Evolutionary conservation across 1,140 invertebrate genomes (phyloP).

Genomic region (Ceratoteleas bidentatus): DNA sequence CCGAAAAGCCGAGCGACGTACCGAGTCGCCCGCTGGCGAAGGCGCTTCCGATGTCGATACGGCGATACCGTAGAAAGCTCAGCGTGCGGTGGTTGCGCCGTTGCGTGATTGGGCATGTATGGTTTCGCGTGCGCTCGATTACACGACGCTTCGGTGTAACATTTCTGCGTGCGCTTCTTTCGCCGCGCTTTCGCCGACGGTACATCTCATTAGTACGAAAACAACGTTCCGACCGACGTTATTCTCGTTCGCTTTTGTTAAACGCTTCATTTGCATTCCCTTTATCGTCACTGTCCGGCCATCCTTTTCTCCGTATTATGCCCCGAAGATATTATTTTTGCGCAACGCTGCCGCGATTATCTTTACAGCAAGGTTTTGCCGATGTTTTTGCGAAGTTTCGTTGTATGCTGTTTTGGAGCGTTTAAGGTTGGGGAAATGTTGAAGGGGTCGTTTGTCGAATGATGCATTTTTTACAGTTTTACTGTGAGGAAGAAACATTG

Average conservation of each 20-base stretch:
- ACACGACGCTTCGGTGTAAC: constrained; percentile 50
- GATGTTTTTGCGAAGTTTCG: too few relatives aligned
- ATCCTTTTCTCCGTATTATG: neutral
- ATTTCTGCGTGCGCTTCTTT: constrained; percentile 11
- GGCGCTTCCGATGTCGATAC: constrained; percentile 14
- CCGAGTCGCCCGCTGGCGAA: neutral
- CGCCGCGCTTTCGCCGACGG: neutral
- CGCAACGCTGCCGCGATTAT: too few relatives aligned
- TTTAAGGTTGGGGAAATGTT: too few relatives aligned
- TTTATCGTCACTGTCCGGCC: neutral
- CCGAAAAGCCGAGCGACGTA: constrained; percentile 13
- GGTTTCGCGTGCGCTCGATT: constrained; percentile 61
- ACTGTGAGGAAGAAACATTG: too few relatives aligned
- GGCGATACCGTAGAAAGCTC: constrained; percentile 49
- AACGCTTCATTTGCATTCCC: constrained; percentile 20
- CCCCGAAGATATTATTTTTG: neutral
- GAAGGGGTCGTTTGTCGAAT: too few relatives aligned
- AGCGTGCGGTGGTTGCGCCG: constrained; percentile 42
- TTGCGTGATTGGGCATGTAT: constrained; percentile 62
- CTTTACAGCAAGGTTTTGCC: too few relatives aligned
- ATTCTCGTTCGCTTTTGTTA: neutral
- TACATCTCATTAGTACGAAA: constrained; percentile 20
- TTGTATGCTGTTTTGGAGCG: too few relatives aligned
- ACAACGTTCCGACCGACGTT: constrained; percentile 6
- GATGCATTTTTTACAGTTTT: too few relatives aligned